These are phyloP conservation scores for Tapirus terrestris DNA, from an alignment of 2,113 vertebrate species.

Conservation along the genomic window DNA sequence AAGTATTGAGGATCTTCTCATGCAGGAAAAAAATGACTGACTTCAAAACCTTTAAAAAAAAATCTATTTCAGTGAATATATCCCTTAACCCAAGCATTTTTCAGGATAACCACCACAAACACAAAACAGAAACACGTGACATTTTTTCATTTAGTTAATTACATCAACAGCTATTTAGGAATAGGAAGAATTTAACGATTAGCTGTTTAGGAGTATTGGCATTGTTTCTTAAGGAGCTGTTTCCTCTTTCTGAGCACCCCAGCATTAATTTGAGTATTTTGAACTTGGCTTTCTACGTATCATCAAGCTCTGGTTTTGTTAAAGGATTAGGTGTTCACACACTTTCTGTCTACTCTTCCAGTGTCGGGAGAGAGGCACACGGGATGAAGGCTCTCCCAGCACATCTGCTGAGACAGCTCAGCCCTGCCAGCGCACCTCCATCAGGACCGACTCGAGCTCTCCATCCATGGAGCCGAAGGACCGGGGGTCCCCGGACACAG, in stretches of 20 bases:
- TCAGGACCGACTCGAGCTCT: neutral
- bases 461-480: fast-evolving
- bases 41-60: neutral
- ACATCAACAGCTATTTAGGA: neutral
- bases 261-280: fast-evolving
- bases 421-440: neutral
- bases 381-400: neutral
- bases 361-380: fast-evolving
- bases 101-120: neutral
- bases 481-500: neutral
- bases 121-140: neutral
- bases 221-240: neutral
- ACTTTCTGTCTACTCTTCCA: fast-evolving
- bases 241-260: neutral
- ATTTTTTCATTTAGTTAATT: neutral
- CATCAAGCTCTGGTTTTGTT: neutral
- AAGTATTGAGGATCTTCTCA: neutral
- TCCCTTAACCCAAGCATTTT: neutral
- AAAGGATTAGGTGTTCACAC: fast-evolving
- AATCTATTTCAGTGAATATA: neutral
- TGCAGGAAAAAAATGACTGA: neutral
- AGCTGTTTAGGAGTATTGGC: neutral
- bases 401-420: fast-evolving
- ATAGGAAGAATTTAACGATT: neutral
- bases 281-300: neutral